Conservation (phyloP, 1,140 invertebrate species). For the Spodoptera frugiperda region DNA sequence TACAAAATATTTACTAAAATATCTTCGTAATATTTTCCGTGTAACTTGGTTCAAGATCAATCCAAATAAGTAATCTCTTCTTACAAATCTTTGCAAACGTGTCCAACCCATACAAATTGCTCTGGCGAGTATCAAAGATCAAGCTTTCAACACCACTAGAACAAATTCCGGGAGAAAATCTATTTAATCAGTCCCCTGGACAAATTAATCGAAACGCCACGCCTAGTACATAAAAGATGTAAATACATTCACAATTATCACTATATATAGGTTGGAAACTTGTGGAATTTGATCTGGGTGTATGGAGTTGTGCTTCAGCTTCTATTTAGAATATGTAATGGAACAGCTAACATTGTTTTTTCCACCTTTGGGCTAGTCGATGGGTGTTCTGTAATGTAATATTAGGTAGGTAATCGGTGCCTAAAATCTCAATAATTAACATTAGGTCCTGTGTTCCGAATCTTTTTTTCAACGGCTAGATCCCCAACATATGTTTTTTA, state of each 20-base stretch:
- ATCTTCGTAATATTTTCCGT: too few relatives aligned
- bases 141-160: neutral
- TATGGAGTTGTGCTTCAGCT: neutral
- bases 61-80: too few relatives aligned
- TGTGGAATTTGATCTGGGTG: constrained; percentile 28
- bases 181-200: neutral
- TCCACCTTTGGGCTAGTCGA: too few relatives aligned
- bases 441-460: too few relatives aligned
- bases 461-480: too few relatives aligned
- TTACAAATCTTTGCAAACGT: too few relatives aligned
- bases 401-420: too few relatives aligned
- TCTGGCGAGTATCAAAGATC: constrained; percentile 1
- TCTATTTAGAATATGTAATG: neutral
- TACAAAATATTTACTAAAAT: too few relatives aligned
- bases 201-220: constrained; percentile 17
- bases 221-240: constrained; percentile 28
- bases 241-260: constrained; percentile 40
- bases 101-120: neutral
- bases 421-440: too few relatives aligned
- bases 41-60: too few relatives aligned
- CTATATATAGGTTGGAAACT: constrained; percentile 22
- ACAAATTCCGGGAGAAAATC: constrained; percentile 26
- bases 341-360: neutral
- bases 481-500: too few relatives aligned
- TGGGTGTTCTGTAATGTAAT: too few relatives aligned